These are phyloP conservation scores for Pterocles gutturalis DNA, from an alignment of 2,113 vertebrate species.

Conservation along the genomic window DNA sequence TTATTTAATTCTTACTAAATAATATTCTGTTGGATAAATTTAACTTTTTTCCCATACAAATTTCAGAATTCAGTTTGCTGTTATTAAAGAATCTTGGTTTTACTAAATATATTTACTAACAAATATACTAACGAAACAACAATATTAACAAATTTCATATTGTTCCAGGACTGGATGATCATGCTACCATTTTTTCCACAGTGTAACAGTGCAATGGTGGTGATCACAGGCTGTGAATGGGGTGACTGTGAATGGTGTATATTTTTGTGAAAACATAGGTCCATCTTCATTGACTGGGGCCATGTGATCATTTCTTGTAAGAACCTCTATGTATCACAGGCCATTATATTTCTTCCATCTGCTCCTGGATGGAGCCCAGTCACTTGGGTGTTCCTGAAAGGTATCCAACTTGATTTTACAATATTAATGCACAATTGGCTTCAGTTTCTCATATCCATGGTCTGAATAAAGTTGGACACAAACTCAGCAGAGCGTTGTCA, in stretches of 20 bases:
- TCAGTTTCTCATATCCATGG: background rate
- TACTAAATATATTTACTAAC: background rate
- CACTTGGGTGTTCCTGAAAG: background rate
- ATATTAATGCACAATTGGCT: background rate
- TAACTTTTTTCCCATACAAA: background rate
- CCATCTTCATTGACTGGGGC: background rate
- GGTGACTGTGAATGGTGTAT: background rate
- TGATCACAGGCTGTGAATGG: background rate
- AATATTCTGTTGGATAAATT: background rate
- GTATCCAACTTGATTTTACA: background rate
- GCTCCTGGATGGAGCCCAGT: background rate
- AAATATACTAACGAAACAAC: background rate
- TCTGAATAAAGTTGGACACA: background rate
- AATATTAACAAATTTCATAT: background rate
- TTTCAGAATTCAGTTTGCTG: background rate
- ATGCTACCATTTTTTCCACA: background rate
- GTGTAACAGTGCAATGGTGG: background rate
- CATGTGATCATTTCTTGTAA: background rate
- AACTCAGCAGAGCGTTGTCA: background rate
- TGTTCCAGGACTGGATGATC: background rate
- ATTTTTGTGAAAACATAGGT: background rate
- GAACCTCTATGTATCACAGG: background rate
- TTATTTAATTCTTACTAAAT: background rate
- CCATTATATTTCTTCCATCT: background rate
- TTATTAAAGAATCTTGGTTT: background rate